Evolutionary conservation across 37 sponge, comb jelly and placozoan genomes (phyloP).

Genomic region (Mnemiopsis leidyi): DNA sequence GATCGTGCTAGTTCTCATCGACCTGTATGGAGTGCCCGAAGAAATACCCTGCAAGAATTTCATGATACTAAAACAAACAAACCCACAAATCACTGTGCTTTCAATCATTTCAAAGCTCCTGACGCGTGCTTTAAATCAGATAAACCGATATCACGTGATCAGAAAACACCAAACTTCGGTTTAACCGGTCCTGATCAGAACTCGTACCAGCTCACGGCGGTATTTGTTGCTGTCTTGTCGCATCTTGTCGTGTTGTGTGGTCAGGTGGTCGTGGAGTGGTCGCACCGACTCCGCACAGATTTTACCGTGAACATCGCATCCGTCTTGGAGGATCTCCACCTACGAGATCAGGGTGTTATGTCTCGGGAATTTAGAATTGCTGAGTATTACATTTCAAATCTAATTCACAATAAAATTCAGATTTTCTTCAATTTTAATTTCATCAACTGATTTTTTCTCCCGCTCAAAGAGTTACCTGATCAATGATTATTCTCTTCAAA

Average conservation of each 20-base stretch:
- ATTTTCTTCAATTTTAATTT: too few relatives aligned
- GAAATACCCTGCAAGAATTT: slow-evolving; percentile 19
- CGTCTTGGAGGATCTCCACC: slow-evolving; percentile 45
- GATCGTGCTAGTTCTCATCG: background rate
- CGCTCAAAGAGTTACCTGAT: too few relatives aligned
- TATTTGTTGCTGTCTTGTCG: slow-evolving; percentile 51
- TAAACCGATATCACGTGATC: background rate
- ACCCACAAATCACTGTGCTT: background rate
- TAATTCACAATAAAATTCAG: too few relatives aligned
- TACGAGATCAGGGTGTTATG: background rate
- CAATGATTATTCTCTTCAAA: slow-evolving; percentile 36
- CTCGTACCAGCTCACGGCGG: slow-evolving; percentile 55
- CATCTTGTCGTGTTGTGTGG: slow-evolving; percentile 8
- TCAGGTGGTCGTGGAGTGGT: background rate
- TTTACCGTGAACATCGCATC: slow-evolving; percentile 13
- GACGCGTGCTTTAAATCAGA: background rate
- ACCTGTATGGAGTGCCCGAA: slow-evolving; percentile 6
- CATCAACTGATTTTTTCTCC: too few relatives aligned
- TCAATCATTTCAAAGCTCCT: background rate
- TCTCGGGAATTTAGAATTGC: too few relatives aligned
- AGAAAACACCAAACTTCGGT: too few relatives aligned
- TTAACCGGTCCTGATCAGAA: background rate
- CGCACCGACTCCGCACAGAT: background rate
- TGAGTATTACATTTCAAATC: too few relatives aligned
- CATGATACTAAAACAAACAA: background rate